phyloP scores from a whole-genome alignment of 2,888 invertebrate genomes.

The Nemurella pictetii region DNA sequence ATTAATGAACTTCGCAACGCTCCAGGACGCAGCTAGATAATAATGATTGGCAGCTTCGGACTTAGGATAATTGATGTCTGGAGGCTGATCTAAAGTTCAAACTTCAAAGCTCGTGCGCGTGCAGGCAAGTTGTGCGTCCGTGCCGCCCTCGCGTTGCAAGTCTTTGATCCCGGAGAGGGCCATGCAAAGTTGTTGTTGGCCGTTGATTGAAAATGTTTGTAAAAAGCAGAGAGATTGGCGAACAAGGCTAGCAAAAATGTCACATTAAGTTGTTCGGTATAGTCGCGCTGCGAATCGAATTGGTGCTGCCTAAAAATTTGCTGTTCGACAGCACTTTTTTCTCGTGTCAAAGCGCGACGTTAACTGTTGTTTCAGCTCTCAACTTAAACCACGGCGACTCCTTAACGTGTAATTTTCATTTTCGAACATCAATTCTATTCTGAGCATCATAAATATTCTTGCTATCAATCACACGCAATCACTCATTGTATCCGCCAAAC shows the following conservation, averaged over 20 bases:
- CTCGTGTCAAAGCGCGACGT: background rate
- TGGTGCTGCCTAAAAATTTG: background rate
- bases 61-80: background rate
- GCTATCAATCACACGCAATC: background rate
- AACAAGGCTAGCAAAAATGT: background rate
- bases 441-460: background rate
- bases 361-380: background rate
- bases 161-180: background rate
- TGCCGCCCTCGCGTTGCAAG: background rate
- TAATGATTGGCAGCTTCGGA: background rate
- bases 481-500: background rate
- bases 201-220: no score
- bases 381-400: background rate
- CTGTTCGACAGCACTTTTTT: background rate
- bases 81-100: background rate
- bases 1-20: background rate
- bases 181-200: no score
- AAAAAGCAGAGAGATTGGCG: background rate
- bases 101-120: background rate
- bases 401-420: background rate
- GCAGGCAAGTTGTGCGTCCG: background rate
- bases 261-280: background rate
- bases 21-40: background rate
- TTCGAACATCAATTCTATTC: background rate
- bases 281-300: background rate